phyloP scores from a whole-genome alignment of 2,797 vertebrate species.

The Crocidura indochinensis region DNA sequence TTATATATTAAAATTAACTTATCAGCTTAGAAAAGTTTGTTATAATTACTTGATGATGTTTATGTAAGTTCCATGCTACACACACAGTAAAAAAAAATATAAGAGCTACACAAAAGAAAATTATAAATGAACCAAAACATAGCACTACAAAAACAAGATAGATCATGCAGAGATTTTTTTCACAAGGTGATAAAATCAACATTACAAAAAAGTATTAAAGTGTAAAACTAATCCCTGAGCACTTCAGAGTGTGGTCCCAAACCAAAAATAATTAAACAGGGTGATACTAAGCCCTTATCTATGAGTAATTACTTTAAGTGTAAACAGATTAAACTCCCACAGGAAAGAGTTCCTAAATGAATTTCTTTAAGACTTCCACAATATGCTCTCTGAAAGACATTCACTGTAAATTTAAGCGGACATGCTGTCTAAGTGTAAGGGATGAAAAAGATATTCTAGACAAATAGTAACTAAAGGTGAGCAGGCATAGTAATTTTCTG shows the following conservation, averaged over 20 bases:
- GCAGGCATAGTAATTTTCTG: background rate
- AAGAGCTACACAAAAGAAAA: conserved; percentile 25
- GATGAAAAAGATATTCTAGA: background rate
- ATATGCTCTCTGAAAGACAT: background rate
- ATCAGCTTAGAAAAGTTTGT: background rate
- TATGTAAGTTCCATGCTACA: conserved; percentile 31
- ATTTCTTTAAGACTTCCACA: background rate
- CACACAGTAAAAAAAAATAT: background rate
- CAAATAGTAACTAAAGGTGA: conserved; percentile 2
- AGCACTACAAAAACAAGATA: background rate
- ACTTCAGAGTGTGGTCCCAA: background rate
- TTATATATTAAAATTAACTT: background rate
- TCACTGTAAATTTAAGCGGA: conserved; percentile 33
- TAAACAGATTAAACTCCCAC: conserved; percentile 31
- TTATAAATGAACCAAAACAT: conserved; percentile 28
- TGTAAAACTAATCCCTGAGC: no score
- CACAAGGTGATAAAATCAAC: background rate
- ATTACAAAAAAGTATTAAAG: background rate
- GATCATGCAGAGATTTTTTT: background rate
- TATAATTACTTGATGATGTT: background rate
- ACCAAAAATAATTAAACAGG: background rate
- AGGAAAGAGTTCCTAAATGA: background rate
- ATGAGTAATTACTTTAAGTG: conserved; percentile 44
- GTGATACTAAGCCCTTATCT: background rate
- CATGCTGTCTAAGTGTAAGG: background rate